Evolutionary conservation across 2,888 invertebrate genomes (phyloP).

Genomic region (Caenorhabditis sp.): DNA sequence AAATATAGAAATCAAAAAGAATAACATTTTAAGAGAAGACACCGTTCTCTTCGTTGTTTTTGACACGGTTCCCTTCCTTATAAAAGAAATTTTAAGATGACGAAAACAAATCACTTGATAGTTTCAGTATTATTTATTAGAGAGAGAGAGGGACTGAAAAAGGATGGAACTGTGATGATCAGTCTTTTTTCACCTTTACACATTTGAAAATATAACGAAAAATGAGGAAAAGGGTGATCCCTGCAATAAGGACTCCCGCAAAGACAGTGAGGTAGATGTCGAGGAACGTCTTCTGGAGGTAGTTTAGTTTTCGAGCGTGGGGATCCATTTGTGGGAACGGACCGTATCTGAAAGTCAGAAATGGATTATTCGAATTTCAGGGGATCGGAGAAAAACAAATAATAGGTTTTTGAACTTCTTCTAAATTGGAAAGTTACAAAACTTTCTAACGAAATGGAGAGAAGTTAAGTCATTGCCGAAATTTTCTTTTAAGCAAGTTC

Average conservation of each 20-base stretch:
- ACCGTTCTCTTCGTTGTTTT: neutral
- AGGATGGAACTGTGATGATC: slow-evolving; percentile 8
- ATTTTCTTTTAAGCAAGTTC: no score
- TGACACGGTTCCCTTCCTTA: neutral
- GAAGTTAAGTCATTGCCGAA: no score
- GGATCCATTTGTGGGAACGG: slow-evolving; percentile 59
- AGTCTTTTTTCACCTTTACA: slow-evolving; percentile 23
- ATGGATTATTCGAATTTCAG: no score
- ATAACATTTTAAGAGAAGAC: neutral
- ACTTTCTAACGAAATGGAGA: no score
- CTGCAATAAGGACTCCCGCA: neutral
- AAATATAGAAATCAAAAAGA: slow-evolving; percentile 7
- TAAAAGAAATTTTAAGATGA: neutral
- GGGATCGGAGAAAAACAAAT: no score
- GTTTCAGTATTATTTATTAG: slow-evolving; percentile 22
- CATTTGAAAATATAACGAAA: neutral
- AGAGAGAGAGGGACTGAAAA: neutral
- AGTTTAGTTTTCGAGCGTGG: slow-evolving; percentile 31
- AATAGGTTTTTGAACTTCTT: no score
- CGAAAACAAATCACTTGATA: slow-evolving; percentile 22
- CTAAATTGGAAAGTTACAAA: no score
- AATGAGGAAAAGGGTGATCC: neutral
- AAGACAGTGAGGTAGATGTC: slow-evolving; percentile 29
- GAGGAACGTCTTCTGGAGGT: slow-evolving; percentile 36
- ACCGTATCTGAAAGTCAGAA: slow-evolving; percentile 32